phyloP scores from a whole-genome alignment of 2,797 vertebrate species.

The Pseudocheirus occidentalis region DNA sequence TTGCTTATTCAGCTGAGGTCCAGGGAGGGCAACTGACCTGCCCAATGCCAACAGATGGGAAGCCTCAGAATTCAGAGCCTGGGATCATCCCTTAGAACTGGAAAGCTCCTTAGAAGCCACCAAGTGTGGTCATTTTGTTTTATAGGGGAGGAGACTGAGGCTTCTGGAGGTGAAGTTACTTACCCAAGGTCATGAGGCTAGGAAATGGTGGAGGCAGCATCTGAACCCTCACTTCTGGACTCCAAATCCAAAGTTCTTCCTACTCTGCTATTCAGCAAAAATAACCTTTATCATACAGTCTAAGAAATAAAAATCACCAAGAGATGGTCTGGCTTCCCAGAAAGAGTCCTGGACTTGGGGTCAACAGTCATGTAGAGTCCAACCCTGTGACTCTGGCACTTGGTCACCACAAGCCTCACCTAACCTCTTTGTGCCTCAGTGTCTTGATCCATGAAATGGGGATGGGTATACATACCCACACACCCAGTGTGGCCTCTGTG shows the following conservation, averaged over 20 bases:
- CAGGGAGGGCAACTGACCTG: too few relatives aligned
- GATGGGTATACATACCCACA: background rate
- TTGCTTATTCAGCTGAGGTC: too few relatives aligned
- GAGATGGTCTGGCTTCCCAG: background rate
- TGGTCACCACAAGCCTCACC: background rate
- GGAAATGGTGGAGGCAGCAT: background rate
- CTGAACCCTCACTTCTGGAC: background rate
- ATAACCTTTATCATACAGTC: background rate
- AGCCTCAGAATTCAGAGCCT: too few relatives aligned
- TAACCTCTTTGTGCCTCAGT: background rate
- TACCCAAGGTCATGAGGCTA: too few relatives aligned
- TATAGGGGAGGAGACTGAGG: too few relatives aligned
- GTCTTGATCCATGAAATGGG: background rate
- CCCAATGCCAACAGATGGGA: too few relatives aligned
- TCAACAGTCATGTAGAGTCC: background rate
- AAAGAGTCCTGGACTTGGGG: background rate
- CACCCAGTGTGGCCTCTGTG: too few relatives aligned
- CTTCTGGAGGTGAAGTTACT: too few relatives aligned
- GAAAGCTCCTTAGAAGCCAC: too few relatives aligned
- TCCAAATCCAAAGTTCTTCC: background rate
- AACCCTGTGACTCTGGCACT: too few relatives aligned
- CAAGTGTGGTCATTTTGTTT: too few relatives aligned
- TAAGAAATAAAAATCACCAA: background rate
- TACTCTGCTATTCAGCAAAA: background rate
- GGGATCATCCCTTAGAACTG: too few relatives aligned